These are phyloP conservation scores for Podarcis lilfordi DNA, from an alignment of 2,797 vertebrate species.

Conservation along the genomic window DNA sequence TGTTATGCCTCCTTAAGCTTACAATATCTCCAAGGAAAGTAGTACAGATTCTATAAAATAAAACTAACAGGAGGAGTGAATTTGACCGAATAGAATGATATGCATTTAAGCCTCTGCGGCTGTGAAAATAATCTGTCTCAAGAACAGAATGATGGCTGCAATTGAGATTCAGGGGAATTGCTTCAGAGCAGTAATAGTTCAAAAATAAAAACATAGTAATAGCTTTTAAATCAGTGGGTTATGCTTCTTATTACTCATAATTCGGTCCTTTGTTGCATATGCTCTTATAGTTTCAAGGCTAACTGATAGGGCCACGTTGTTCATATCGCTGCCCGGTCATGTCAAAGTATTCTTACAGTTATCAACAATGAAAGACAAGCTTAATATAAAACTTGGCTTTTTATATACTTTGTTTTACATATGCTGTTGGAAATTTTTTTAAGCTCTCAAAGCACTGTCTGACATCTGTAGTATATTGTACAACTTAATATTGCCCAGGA, in stretches of 20 bases:
- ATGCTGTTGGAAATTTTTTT: background rate
- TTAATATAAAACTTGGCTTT: background rate
- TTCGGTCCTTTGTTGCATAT: background rate
- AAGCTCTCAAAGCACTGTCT: background rate
- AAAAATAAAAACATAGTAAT: conserved; percentile 8
- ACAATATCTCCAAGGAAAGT: background rate
- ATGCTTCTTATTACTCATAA: background rate
- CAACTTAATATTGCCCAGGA: too few species aligned
- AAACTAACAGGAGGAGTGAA: background rate
- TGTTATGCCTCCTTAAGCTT: conserved; percentile 15
- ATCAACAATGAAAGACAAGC: too few species aligned
- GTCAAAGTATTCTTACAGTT: background rate
- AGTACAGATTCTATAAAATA: background rate
- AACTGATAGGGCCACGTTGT: background rate
- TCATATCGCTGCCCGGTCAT: background rate
- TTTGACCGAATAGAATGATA: conserved; percentile 10
- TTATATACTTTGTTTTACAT: background rate
- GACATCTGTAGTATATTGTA: background rate
- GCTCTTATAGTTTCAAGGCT: background rate
- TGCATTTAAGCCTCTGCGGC: background rate
- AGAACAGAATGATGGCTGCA: conserved; percentile 7
- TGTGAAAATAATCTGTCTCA: background rate
- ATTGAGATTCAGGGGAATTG: conserved; percentile 7
- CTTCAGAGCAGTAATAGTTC: background rate
- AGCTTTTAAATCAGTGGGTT: background rate